Evolutionary conservation across 2,113 vertebrate species (phyloP).

Genomic region (Puntigrus tetrazona): DNA sequence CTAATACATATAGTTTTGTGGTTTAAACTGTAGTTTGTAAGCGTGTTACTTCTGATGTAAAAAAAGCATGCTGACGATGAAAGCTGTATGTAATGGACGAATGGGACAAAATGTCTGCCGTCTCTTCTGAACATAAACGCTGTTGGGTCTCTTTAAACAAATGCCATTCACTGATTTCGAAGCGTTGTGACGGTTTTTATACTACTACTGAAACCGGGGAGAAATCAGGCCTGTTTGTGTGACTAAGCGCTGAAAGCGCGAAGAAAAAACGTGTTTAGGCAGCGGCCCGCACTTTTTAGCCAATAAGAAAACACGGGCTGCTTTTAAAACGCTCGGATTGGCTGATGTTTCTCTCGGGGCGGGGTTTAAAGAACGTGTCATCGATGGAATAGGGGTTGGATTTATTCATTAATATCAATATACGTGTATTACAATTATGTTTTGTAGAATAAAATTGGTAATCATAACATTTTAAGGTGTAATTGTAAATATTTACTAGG

Average conservation of each 20-base stretch:
- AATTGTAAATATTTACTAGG: neutral
- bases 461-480: neutral
- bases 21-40: neutral
- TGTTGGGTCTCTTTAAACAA: neutral
- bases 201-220: neutral
- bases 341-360: neutral
- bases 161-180: neutral
- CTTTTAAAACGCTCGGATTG: neutral
- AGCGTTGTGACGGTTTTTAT: neutral
- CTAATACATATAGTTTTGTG: neutral
- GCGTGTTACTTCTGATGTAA: neutral
- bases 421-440: neutral
- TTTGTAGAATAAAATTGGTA: neutral
- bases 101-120: slow-evolving; percentile 33
- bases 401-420: neutral
- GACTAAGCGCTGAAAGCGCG: too few species aligned
- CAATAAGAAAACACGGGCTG: neutral
- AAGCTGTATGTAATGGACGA: slow-evolving; percentile 1
- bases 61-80: neutral
- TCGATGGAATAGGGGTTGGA: neutral
- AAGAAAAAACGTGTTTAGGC: neutral
- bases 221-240: neutral
- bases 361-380: neutral
- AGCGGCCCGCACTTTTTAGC: neutral
- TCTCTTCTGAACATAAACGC: neutral